These are phyloP conservation scores for Metalampra italica DNA, from an alignment of 2,888 invertebrate species.

Conservation along the genomic window DNA sequence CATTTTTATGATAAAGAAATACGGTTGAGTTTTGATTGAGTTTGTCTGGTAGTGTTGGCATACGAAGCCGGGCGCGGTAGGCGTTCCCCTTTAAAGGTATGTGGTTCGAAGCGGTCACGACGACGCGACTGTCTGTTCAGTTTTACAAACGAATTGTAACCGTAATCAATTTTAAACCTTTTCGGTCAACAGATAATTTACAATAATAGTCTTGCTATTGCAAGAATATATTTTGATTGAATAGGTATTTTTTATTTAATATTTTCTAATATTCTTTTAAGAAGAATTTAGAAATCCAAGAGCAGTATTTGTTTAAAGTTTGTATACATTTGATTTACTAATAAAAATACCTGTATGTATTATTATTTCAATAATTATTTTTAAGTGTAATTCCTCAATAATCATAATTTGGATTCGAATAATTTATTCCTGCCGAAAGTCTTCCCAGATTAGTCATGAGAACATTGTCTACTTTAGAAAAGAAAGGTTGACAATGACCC, in stretches of 20 bases:
- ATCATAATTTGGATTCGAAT: too few relatives aligned
- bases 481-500: background rate
- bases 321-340: too few relatives aligned
- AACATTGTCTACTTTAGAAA: too few relatives aligned
- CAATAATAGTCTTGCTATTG: slow-evolving; percentile 23
- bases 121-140: slow-evolving; percentile 19
- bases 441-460: too few relatives aligned
- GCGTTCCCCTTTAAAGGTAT: slow-evolving; percentile 58
- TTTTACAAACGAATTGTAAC: slow-evolving; percentile 9
- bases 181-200: slow-evolving; percentile 27
- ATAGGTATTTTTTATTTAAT: background rate
- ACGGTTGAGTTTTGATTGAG: slow-evolving; percentile 30
- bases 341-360: too few relatives aligned
- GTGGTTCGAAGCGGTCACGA: slow-evolving; percentile 48
- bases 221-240: slow-evolving; percentile 17
- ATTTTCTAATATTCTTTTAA: too few relatives aligned
- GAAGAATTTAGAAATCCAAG: too few relatives aligned
- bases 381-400: too few relatives aligned
- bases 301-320: too few relatives aligned
- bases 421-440: too few relatives aligned
- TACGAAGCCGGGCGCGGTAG: slow-evolving; percentile 50
- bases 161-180: slow-evolving; percentile 27
- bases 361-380: too few relatives aligned
- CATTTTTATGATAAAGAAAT: slow-evolving; percentile 13
- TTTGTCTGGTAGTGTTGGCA: slow-evolving; percentile 9